These are phyloP conservation scores for Iselma pallidipennis DNA, from an alignment of 2,888 invertebrate genomes.

Conservation along the genomic window DNA sequence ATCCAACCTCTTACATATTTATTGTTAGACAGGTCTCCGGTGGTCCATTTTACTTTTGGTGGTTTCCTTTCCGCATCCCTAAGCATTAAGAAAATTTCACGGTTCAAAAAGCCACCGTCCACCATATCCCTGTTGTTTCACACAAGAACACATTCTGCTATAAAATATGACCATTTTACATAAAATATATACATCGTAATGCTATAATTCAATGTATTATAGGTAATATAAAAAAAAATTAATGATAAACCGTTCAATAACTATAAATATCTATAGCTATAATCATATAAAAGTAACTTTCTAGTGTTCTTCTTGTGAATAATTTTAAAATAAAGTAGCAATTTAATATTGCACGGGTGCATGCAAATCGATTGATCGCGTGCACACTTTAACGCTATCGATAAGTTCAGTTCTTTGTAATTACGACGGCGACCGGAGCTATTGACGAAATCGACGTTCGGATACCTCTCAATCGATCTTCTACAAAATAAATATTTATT, in stretches of 20 bases:
- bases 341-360: slow-evolving; percentile 44
- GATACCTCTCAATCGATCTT: too few relatives aligned
- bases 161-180: too few relatives aligned
- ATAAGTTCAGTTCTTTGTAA: slow-evolving; percentile 9
- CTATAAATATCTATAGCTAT: neutral
- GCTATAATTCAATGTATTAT: too few relatives aligned
- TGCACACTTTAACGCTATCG: slow-evolving; percentile 5
- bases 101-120: slow-evolving; percentile 10
- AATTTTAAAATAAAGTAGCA: slow-evolving; percentile 38
- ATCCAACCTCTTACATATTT: slow-evolving; percentile 17
- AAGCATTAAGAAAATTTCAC: slow-evolving; percentile 22
- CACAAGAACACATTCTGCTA: neutral
- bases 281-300: neutral
- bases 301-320: neutral
- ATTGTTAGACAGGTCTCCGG: slow-evolving; percentile 7
- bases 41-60: slow-evolving; percentile 3
- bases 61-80: slow-evolving; percentile 26
- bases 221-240: neutral
- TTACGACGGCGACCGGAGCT: slow-evolving; percentile 1
- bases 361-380: slow-evolving; percentile 16
- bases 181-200: neutral
- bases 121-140: neutral
- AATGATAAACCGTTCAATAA: neutral
- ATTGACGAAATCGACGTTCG: too few relatives aligned
- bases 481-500: too few relatives aligned